Conservation (phyloP, 2,113 vertebrate genomes). For the Cyprinodon variegatus region DNA sequence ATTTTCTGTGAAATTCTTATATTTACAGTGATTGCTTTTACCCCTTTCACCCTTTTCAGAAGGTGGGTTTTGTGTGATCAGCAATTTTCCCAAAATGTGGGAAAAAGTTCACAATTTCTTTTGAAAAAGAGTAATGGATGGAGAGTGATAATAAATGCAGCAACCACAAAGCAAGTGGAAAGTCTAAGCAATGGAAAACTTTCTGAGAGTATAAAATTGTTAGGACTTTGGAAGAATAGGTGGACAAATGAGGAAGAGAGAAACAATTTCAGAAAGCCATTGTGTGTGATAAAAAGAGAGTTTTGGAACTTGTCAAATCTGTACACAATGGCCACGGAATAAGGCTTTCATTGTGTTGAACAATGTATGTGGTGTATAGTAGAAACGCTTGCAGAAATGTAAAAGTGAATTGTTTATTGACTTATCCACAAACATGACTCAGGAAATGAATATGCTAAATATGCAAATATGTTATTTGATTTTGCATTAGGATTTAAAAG, state of each 20-base stretch:
- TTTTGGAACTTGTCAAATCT: constrained; percentile 39
- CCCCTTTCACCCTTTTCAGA: constrained; percentile 22
- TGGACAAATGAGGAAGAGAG: constrained; percentile 3
- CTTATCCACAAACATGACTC: constrained; percentile 19
- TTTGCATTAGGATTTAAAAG: background rate
- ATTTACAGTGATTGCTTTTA: constrained; percentile 31
- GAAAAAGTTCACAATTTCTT: constrained; percentile 22
- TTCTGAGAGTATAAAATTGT: constrained; percentile 39
- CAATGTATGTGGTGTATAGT: constrained; percentile 16
- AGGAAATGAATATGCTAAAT: background rate
- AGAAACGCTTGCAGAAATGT: constrained; percentile 25
- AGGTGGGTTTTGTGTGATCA: constrained; percentile 17
- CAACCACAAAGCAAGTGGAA: constrained; percentile 16
- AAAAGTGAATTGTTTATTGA: constrained; percentile 35
- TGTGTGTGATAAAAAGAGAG: constrained; percentile 33
- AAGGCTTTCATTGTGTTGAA: constrained; percentile 25
- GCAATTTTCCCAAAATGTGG: constrained; percentile 3
- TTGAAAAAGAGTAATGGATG: constrained; percentile 31
- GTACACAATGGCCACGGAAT: constrained; percentile 39
- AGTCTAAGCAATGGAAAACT: constrained; percentile 29
- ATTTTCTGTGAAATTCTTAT: constrained; percentile 23
- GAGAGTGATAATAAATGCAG: constrained; percentile 17
- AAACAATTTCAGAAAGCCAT: constrained; percentile 24
- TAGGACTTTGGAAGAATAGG: constrained; percentile 7
- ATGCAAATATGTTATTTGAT: background rate